Conservation (phyloP, 2,888 invertebrate species). For the Tethea ocularis region DNA sequence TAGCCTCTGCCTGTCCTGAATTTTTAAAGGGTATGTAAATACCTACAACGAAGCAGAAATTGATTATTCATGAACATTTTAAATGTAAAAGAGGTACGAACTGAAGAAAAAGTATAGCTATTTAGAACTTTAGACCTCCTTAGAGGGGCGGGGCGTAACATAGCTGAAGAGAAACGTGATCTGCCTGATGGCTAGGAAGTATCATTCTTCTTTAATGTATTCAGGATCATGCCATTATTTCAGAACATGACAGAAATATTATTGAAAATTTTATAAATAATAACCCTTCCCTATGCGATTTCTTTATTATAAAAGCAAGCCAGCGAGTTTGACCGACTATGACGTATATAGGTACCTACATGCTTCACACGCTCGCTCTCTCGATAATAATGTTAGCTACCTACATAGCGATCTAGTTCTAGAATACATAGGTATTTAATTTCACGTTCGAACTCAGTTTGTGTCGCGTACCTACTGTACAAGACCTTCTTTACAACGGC, state of each 20-base stretch:
- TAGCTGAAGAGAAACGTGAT: constrained; percentile 39
- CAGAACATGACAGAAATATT: constrained; percentile 21
- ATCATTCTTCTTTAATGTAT: constrained; percentile 44
- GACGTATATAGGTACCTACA: neutral
- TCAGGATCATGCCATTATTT: constrained; percentile 34
- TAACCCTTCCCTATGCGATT: constrained; percentile 17
- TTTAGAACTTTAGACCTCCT: constrained; percentile 19
- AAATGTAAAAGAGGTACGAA: constrained; percentile 40
- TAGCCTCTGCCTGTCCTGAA: constrained; percentile 34
- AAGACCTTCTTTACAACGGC: constrained; percentile 27
- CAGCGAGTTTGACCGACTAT: neutral
- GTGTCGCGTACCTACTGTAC: constrained; percentile 25
- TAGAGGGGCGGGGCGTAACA: constrained; percentile 23
- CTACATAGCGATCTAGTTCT: constrained; percentile 13
- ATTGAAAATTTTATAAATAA: constrained; percentile 32
- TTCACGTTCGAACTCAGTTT: constrained; percentile 35
- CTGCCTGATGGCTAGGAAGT: constrained; percentile 29
- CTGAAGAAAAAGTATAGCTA: constrained; percentile 14
- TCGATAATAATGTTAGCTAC: neutral
- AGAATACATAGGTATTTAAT: constrained; percentile 25
- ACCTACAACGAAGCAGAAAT: constrained; percentile 35
- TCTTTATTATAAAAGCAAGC: neutral
- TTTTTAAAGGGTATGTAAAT: constrained; percentile 41
- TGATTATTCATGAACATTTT: constrained; percentile 54
- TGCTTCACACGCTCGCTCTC: neutral